A percentile compares a stretch with the other conserved stretches of the same genome.
These are phyloP conservation scores for Cataglyphis albicans DNA, from an alignment of 2,888 invertebrate species.

Conservation along the genomic window DNA sequence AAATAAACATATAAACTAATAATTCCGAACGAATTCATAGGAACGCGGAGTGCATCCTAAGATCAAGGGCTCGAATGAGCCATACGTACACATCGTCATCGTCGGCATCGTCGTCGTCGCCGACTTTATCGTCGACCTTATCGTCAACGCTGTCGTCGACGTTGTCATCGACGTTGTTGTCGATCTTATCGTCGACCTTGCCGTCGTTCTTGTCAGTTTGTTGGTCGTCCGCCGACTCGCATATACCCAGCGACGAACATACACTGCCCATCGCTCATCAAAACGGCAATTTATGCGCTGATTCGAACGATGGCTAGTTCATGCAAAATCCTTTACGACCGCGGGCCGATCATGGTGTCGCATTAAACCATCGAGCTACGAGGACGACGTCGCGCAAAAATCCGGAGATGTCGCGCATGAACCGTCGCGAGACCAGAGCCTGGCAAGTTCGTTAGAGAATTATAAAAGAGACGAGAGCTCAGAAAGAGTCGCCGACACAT, in stretches of 20 bases:
- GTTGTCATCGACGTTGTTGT: conserved; percentile 26
- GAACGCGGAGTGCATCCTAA: conserved; percentile 38
- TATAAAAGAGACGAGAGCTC: neutral
- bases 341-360: conserved; percentile 1
- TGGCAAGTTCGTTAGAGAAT: conserved; percentile 43
- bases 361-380: conserved; percentile 34
- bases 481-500: neutral
- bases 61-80: conserved; percentile 35
- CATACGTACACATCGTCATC: conserved; percentile 70
- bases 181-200: conserved; percentile 24
- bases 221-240: conserved; percentile 71
- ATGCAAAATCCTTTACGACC: conserved; percentile 39
- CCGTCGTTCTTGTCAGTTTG: conserved; percentile 22
- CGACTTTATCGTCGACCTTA: conserved; percentile 47
- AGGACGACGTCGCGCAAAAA: conserved; percentile 20
- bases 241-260: conserved; percentile 69
- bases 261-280: conserved; percentile 67
- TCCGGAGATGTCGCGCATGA: conserved; percentile 27
- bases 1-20: neutral
- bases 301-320: conserved; percentile 49
- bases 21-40: neutral
- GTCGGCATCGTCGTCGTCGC: neutral
- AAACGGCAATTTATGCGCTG: conserved; percentile 56
- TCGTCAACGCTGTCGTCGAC: neutral
- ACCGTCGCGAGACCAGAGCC: conserved; percentile 28